Evolutionary conservation across 1,140 invertebrate genomes (phyloP), one percentile per base, ranked within the genome.

Genomic region (Drosophila mojavensis): DNA sequence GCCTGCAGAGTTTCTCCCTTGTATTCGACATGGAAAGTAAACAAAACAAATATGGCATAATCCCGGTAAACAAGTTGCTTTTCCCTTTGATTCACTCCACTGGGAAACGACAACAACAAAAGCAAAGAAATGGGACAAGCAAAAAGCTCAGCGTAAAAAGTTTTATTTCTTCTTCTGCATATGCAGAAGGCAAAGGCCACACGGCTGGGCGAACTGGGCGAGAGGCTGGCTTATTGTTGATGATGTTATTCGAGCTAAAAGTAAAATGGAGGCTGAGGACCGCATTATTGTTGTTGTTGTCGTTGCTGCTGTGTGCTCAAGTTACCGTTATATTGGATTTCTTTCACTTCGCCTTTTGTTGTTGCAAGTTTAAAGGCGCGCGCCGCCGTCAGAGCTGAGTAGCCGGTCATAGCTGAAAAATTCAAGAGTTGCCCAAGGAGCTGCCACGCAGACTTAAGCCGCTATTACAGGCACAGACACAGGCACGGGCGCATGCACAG

Each of bases 11-110:
- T 43, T 58, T 39, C 36, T 11, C 11, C 11, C 15, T 17, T 39
- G 45, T 36, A 39, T 30, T 50, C 43, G 43, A 33, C 26, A 47
- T 48, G 53, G 15, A 17, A 48, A 15, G 30, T 48, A 47, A 28
- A 17, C 47, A 39, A 81, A 67, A 33, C 30, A 62, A 59, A 70
- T 39, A 55, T 63, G 60, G 73, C 59, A 48, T 65, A 81, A 81
- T 70, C 60, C 48, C 45, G 73, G 82, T 86, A 84, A 84, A 86
- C 82, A 84, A 78, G 69, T 75, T 85, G 67, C 48, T 74, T 56
- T 71, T 81, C 73, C 68, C 72, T 62, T 63, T 74, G 65, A 74
- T 63, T 70, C 60, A 36, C 39, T 70, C 60, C 54, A 30, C 11
- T 13, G 39, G 54, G 48, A 36, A 56, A 7, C 43, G n/a, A 10